A percentile compares a stretch with the other conserved stretches of the same genome.
Conservation (phyloP, 92 coral and sea anemone genomes). For the Hydrozoanthus gracilis region DNA sequence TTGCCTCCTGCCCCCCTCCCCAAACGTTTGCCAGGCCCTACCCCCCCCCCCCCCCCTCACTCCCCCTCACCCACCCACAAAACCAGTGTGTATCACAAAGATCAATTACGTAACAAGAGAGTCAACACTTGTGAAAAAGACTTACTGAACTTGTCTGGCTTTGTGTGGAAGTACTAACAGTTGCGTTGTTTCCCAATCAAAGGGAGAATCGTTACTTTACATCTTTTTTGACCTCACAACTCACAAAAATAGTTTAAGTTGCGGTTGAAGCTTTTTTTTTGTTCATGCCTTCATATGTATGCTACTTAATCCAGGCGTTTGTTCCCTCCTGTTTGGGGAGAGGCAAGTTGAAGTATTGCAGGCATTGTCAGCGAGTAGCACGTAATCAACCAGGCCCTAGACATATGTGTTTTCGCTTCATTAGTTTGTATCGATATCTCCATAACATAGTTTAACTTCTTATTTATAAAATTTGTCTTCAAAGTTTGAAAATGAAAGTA, state of each 20-base stretch:
- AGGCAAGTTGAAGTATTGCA: not conserved
- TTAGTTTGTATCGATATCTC: not conserved
- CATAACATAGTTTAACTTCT: not conserved
- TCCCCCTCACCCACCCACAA: too few relatives aligned
- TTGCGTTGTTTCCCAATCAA: too few relatives aligned
- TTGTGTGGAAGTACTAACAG: too few relatives aligned
- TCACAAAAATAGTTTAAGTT: not conserved
- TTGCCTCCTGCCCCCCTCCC: too few relatives aligned
- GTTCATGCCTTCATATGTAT: not conserved
- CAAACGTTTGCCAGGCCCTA: too few relatives aligned
- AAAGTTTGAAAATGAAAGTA: too few relatives aligned
- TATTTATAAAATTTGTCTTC: not conserved
- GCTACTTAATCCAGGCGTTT: constrained; percentile 11
- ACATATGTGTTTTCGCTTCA: not conserved
- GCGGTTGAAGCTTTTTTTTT: not conserved
- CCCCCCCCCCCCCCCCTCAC: too few relatives aligned
- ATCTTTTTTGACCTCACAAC: not conserved
- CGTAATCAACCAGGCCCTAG: not conserved
- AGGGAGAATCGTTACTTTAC: too few relatives aligned
- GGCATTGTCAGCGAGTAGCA: not conserved
- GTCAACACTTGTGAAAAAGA: too few relatives aligned
- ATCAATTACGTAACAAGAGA: too few relatives aligned
- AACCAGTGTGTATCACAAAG: too few relatives aligned
- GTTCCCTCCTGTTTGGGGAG: constrained; percentile 2
- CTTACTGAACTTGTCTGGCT: too few relatives aligned